Evolutionary conservation across 2,113 vertebrate genomes (phyloP).

Genomic region (Corythaeola cristata): DNA sequence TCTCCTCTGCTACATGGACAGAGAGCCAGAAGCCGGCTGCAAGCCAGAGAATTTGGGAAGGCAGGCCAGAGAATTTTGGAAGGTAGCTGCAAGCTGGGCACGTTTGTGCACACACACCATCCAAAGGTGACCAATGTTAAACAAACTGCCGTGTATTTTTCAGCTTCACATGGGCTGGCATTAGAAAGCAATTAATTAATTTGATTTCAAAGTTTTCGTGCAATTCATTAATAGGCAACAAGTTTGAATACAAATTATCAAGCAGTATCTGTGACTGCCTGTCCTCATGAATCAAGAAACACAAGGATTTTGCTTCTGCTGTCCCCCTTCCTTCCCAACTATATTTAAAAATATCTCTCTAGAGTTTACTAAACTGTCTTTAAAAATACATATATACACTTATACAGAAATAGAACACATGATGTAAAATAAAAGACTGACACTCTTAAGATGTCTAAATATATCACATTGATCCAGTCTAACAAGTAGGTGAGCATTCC

Average conservation of each 20-base stretch:
- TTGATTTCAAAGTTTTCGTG: not conserved
- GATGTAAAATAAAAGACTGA: not conserved
- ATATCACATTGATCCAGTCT: not conserved
- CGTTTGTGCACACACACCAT: not conserved
- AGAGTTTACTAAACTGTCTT: not conserved
- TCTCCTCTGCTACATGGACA: accelerated
- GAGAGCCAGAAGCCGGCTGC: not conserved
- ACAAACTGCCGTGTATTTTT: not conserved
- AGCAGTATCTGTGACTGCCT: not conserved
- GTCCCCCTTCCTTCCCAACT: not conserved
- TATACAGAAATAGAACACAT: not conserved
- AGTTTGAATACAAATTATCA: not conserved
- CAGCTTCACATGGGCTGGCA: not conserved
- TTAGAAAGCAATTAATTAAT: conserved; percentile 13
- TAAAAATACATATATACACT: not conserved
- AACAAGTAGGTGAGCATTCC: conserved; percentile 14
- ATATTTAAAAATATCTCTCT: not conserved
- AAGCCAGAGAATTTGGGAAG: not conserved
- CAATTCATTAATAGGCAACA: not conserved
- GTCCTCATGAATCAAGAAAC: not conserved
- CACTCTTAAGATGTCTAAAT: conserved; percentile 43
- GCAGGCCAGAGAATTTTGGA: not conserved
- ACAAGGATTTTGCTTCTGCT: not conserved
- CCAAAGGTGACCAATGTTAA: not conserved
- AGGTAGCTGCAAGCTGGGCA: not conserved